phyloP scores from a whole-genome alignment of 2,797 vertebrate species.

The Vireo griseus region DNA sequence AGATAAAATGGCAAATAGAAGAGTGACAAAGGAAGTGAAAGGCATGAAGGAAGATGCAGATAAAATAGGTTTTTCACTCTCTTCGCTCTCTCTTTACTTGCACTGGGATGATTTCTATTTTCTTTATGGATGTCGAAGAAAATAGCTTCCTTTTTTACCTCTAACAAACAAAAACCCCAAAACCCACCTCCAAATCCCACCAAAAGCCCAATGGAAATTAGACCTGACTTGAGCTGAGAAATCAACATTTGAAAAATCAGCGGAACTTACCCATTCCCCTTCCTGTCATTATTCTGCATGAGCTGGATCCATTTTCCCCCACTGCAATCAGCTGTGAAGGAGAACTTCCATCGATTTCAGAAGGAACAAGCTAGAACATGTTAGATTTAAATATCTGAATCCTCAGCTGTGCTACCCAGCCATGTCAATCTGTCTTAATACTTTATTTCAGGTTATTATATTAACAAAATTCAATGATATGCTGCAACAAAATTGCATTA shows the following conservation, averaged over 20 bases:
- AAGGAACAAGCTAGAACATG: not conserved
- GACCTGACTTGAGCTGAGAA: not conserved
- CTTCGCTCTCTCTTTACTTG: not conserved
- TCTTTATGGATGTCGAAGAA: not conserved
- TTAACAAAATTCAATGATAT: constrained; percentile 29
- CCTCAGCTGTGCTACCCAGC: constrained; percentile 1
- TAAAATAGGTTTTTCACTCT: not conserved
- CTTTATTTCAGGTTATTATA: constrained; percentile 42
- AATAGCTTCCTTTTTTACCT: not conserved
- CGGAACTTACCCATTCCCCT: not conserved
- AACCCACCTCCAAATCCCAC: accelerated
- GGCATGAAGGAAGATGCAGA: not conserved
- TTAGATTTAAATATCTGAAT: constrained; percentile 21
- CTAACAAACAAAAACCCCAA: not conserved
- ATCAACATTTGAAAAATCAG: not conserved
- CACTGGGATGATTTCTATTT: not conserved
- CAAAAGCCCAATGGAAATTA: not conserved
- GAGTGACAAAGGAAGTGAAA: not conserved
- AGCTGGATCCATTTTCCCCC: not conserved
- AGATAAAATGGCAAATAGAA: not conserved
- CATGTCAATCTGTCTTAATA: constrained; percentile 20
- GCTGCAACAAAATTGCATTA: constrained; percentile 11
- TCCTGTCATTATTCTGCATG: not conserved
- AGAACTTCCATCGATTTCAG: constrained; percentile 18
- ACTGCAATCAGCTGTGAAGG: constrained; percentile 8